Conservation (phyloP, 2,888 invertebrate genomes). For the Acleris literana region DNA sequence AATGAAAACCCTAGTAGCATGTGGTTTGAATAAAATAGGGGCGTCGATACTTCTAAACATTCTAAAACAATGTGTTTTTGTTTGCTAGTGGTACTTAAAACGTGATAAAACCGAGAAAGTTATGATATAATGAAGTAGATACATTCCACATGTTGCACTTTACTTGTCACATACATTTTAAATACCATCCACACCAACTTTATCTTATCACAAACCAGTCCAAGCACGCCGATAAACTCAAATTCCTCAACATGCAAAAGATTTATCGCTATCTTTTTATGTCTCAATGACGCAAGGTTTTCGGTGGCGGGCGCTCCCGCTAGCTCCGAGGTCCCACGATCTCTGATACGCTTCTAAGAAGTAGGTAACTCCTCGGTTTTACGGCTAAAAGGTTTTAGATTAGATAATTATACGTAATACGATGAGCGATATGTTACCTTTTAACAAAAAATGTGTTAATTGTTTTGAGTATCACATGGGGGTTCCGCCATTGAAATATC, state of each 20-base stretch:
- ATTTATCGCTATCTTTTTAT: constrained; percentile 2
- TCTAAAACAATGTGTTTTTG: too few relatives aligned
- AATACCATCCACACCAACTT: background rate
- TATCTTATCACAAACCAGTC: too few relatives aligned
- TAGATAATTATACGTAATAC: constrained; percentile 78
- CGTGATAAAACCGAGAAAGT: too few relatives aligned
- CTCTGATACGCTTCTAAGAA: constrained; percentile 70
- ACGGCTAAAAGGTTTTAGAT: constrained; percentile 81
- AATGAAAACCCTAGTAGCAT: too few relatives aligned
- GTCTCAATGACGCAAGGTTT: constrained; percentile 13
- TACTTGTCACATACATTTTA: background rate
- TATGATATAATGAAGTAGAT: too few relatives aligned
- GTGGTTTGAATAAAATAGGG: too few relatives aligned
- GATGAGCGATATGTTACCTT: constrained; percentile 60
- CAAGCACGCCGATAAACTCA: too few relatives aligned
- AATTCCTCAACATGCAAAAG: too few relatives aligned
- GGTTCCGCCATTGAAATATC: too few relatives aligned
- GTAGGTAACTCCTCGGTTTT: constrained; percentile 60
- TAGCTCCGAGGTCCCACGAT: constrained; percentile 40
- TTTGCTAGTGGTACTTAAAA: too few relatives aligned
- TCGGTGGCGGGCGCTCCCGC: constrained; percentile 9
- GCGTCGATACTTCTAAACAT: too few relatives aligned
- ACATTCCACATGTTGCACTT: too few relatives aligned
- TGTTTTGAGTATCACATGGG: background rate
- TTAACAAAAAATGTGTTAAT: constrained; percentile 34